Conservation (phyloP, 1,140 invertebrate genomes). For the Leguminivora glycinivorella region DNA sequence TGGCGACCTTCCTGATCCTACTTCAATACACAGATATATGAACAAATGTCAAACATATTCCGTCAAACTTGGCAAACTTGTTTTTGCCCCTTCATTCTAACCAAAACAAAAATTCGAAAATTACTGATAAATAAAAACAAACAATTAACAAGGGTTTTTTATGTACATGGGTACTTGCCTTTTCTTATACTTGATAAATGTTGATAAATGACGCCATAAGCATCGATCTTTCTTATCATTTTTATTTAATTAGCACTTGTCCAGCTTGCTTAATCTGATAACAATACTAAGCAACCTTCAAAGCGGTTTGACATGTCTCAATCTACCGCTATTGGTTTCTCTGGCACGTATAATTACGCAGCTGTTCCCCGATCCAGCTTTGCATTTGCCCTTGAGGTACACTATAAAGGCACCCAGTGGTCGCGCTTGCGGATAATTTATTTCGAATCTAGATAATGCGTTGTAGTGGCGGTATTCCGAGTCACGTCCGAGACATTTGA, state of each 20-base stretch:
- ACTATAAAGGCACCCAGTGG: slow-evolving; percentile 45
- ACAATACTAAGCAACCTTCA: slow-evolving; percentile 11
- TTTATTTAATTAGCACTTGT: background rate
- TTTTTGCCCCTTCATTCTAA: no score
- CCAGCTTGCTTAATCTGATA: slow-evolving; percentile 6
- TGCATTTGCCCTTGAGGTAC: slow-evolving; percentile 42
- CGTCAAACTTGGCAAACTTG: background rate
- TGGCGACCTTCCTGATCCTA: slow-evolving; percentile 6
- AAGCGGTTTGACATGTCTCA: slow-evolving; percentile 23
- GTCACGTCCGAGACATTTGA: slow-evolving; percentile 73
- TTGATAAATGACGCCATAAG: no score
- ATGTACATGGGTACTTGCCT: no score
- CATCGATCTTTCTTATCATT: background rate
- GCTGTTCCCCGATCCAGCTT: slow-evolving; percentile 19
- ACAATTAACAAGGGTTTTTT: no score
- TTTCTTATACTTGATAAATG: no score
- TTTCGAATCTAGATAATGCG: slow-evolving; percentile 62
- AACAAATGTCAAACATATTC: background rate
- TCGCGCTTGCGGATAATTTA: slow-evolving; percentile 62
- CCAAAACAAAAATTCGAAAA: no score
- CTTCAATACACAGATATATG: background rate
- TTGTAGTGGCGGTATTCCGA: slow-evolving; percentile 49
- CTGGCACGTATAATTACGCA: slow-evolving; percentile 27
- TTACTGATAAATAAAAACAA: no score
- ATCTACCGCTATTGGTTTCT: slow-evolving; percentile 28